Evolutionary conservation across 2,797 vertebrate genomes (phyloP).

Genomic region (Brachymystax lenok): DNA sequence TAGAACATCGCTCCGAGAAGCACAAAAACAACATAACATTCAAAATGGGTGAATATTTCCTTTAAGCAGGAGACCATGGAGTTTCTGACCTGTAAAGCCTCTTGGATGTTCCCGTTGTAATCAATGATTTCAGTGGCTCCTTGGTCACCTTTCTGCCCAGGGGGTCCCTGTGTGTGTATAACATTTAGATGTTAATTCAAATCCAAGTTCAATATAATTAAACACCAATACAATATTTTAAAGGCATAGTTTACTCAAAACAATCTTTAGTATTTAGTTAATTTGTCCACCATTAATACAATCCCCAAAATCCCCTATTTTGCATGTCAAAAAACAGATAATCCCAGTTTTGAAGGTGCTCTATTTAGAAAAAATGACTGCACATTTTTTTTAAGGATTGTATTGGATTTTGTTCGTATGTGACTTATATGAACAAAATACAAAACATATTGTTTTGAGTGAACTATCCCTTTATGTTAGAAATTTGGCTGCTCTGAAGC

Average conservation of each 20-base stretch:
- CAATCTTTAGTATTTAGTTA: no score
- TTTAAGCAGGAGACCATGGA: no score
- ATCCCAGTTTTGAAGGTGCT: background rate
- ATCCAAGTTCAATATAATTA: background rate
- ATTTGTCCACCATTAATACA: no score
- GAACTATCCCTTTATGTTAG: no score
- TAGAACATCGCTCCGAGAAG: no score
- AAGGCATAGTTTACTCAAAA: background rate
- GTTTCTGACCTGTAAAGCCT: slow-evolving; percentile 92
- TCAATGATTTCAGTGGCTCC: slow-evolving; percentile 98
- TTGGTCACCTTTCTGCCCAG: slow-evolving; percentile 95
- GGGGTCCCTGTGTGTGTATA: slow-evolving; percentile 80
- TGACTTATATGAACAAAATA: background rate
- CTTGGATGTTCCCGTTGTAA: slow-evolving; percentile 97
- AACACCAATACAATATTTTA: background rate
- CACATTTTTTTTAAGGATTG: background rate
- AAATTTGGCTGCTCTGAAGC: no score
- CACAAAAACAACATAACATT: no score
- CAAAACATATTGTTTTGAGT: background rate
- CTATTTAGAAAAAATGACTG: background rate
- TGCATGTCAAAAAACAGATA: no score
- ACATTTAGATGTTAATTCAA: slow-evolving; percentile 12
- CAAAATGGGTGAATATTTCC: no score
- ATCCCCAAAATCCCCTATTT: no score
- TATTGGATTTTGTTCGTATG: background rate